Conservation (phyloP, 2,797 vertebrate genomes). For the Lepilemur septentrionalis region DNA sequence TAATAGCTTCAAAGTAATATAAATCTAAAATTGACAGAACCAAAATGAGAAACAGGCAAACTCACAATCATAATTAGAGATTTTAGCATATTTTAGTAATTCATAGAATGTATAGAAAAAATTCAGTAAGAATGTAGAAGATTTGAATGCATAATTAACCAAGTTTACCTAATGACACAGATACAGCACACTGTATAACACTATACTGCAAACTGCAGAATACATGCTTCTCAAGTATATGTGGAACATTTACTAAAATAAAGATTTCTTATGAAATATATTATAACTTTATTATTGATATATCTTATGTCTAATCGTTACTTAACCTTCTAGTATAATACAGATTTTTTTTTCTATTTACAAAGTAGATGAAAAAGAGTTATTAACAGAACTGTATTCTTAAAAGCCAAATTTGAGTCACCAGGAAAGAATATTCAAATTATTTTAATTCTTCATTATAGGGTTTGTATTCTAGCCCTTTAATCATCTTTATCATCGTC, state of each 20-base stretch:
- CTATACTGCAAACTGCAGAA: not conserved
- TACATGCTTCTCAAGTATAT: not conserved
- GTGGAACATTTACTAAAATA: not conserved
- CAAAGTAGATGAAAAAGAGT: not conserved
- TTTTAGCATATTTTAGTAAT: not conserved
- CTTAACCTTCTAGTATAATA: not conserved
- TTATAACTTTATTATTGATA: not conserved
- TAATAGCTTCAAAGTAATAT: not conserved
- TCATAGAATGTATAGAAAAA: not conserved
- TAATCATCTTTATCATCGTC: not conserved
- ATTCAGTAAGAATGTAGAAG: not conserved
- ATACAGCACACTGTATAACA: not conserved
- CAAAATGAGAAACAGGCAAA: not conserved
- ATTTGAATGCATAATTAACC: not conserved
- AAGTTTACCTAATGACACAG: not conserved
- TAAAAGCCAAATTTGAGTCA: not conserved
- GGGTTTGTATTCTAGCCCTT: not conserved
- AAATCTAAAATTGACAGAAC: not conserved
- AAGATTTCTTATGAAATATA: not conserved
- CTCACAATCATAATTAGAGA: not conserved
- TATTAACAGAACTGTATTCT: not conserved
- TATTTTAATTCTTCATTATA: slow-evolving; percentile 9
- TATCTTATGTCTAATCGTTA: not conserved
- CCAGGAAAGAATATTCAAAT: not conserved
- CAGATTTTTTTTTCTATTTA: not conserved